Conservation (phyloP, 1,140 invertebrate species). For the Temnothorax curvispinosus region DNA sequence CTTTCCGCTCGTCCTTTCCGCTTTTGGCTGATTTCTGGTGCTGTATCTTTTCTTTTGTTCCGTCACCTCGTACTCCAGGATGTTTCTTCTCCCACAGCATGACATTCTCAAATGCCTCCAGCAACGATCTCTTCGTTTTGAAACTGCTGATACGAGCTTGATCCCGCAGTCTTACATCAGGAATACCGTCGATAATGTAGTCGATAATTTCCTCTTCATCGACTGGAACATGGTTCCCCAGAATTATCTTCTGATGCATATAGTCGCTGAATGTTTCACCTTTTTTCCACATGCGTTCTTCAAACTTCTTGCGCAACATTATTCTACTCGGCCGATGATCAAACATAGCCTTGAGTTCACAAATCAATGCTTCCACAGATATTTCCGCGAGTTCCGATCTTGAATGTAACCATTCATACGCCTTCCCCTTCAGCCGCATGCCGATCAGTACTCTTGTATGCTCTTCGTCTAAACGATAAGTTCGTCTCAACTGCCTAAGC, state of each 20-base stretch:
- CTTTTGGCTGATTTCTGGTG: no score
- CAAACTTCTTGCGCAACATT: not conserved
- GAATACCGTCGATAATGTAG: conserved; percentile 36
- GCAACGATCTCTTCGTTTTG: not conserved
- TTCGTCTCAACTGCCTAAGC: not conserved
- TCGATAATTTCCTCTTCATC: conserved; percentile 28
- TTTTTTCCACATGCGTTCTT: conserved; percentile 10
- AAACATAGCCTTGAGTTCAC: conserved; percentile 3
- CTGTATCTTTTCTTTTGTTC: not conserved
- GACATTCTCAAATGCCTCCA: conserved; percentile 43
- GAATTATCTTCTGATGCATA: conserved; percentile 41
- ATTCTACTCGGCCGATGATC: not conserved
- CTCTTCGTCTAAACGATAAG: not conserved
- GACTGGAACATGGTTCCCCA: conserved; percentile 20
- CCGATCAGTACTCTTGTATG: not conserved
- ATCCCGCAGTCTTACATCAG: conserved; percentile 30
- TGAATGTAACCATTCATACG: conserved; percentile 28
- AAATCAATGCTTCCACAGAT: not conserved
- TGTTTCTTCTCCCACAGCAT: not conserved
- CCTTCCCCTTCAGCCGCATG: conserved; percentile 29
- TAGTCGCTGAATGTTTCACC: conserved; percentile 19
- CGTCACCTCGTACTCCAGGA: not conserved
- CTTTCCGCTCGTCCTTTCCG: not conserved
- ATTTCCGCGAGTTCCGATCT: conserved; percentile 13
- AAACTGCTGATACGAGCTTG: conserved; percentile 15